A percentile compares a stretch with the other conserved stretches of the same genome.
Conservation (phyloP, 2,888 invertebrate species). For the Thera britannica region DNA sequence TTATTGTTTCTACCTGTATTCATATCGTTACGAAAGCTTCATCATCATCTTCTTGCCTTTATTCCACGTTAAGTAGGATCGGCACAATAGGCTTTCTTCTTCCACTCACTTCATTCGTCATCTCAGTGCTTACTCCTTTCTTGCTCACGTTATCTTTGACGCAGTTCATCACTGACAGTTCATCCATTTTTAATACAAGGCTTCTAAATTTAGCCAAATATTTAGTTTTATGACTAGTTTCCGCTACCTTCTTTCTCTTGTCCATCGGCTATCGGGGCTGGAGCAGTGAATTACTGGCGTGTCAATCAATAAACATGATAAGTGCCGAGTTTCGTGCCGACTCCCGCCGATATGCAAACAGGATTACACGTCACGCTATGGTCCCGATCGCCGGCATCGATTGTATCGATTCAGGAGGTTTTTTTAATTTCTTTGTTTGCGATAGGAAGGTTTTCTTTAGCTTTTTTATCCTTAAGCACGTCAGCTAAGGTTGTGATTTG, state of each 20-base stretch:
- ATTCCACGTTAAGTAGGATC: no score
- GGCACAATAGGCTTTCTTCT: no score
- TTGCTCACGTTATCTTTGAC: no score
- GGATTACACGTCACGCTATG: slow-evolving; percentile 72
- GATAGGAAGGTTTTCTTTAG: slow-evolving; percentile 1
- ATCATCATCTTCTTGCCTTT: no score
- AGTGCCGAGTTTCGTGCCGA: slow-evolving; percentile 79
- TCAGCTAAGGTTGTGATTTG: no score
- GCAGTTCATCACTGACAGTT: no score
- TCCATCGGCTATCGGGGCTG: slow-evolving; percentile 51
- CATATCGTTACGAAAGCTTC: no score
- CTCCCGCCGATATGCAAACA: slow-evolving; percentile 77
- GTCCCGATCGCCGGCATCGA: slow-evolving; percentile 60
- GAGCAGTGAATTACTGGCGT: slow-evolving; percentile 80
- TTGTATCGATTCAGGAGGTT: slow-evolving; percentile 41
- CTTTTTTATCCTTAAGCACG: background rate
- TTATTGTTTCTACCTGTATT: no score
- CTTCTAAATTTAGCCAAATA: background rate
- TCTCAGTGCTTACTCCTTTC: no score
- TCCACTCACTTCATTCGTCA: no score
- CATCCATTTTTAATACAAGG: no score
- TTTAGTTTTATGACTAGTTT: background rate
- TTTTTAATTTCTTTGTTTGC: slow-evolving; percentile 1
- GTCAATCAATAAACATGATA: slow-evolving; percentile 85
- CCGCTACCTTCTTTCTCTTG: slow-evolving; percentile 52